Percentiles rank a stretch among this genome's conserved stretches.
phyloP scores from a whole-genome alignment of 1,140 invertebrate species.

The Zaprionus vittiger region DNA sequence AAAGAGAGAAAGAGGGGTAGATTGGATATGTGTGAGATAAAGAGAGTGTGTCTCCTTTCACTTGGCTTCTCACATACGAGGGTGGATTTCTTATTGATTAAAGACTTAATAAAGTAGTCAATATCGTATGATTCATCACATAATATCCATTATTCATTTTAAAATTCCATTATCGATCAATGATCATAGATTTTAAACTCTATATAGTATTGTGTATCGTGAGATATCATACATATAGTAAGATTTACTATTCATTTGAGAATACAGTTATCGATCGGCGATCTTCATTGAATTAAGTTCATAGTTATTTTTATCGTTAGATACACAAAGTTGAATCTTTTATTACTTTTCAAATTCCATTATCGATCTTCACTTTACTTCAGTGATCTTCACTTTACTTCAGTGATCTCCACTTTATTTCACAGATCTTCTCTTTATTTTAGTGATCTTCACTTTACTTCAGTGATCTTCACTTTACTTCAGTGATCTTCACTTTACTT shows the following conservation, averaged over 20 bases:
- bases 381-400: background rate
- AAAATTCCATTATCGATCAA: background rate
- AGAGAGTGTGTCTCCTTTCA: constrained; percentile 28
- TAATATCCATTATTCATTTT: background rate
- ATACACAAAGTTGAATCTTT: background rate
- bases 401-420: background rate
- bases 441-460: background rate
- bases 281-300: too few species aligned
- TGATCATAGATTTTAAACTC: too few species aligned
- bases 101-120: too few species aligned
- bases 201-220: too few species aligned
- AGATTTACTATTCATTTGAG: too few species aligned
- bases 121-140: too few species aligned
- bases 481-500: background rate
- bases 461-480: background rate
- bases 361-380: background rate
- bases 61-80: constrained; percentile 32
- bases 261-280: too few species aligned
- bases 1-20: background rate
- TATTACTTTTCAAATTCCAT: background rate
- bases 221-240: too few species aligned
- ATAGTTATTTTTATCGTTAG: too few species aligned
- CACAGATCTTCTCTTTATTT: background rate
- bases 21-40: background rate
- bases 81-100: background rate